These are phyloP conservation scores for Opisthograptis luteolata DNA, from an alignment of 2,888 invertebrate genomes.

Conservation along the genomic window DNA sequence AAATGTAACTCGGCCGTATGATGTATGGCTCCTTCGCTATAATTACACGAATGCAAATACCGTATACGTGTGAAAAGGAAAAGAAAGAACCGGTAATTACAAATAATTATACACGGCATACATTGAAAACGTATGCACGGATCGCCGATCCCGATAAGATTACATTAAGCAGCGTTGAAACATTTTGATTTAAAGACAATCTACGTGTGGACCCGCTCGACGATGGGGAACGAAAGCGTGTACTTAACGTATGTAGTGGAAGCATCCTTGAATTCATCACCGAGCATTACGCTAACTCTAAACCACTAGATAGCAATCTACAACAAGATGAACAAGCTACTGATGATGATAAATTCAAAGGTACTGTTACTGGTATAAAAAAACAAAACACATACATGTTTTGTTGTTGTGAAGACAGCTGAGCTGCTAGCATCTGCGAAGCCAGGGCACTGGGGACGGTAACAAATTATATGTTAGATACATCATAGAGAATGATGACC, in stretches of 20 bases:
- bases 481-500: slow-evolving; percentile 33
- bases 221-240: slow-evolving; percentile 72
- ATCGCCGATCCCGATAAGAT: slow-evolving; percentile 79
- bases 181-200: slow-evolving; percentile 83
- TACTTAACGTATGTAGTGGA: slow-evolving; percentile 73
- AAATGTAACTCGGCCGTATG: slow-evolving; percentile 73
- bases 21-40: slow-evolving; percentile 75
- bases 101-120: slow-evolving; percentile 79
- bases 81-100: slow-evolving; percentile 81
- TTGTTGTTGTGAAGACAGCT: slow-evolving; percentile 96
- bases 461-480: slow-evolving; percentile 79
- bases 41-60: slow-evolving; percentile 82
- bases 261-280: slow-evolving; percentile 73
- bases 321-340: not conserved
- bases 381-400: slow-evolving; percentile 93
- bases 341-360: slow-evolving; percentile 58
- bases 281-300: slow-evolving; percentile 24
- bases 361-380: slow-evolving; percentile 62
- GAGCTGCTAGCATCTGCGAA: slow-evolving; percentile 97
- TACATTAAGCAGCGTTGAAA: slow-evolving; percentile 81
- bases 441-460: slow-evolving; percentile 97
- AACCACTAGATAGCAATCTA: not conserved
- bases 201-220: slow-evolving; percentile 68
- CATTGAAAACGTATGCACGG: slow-evolving; percentile 76
- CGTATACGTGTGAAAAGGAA: slow-evolving; percentile 81